A percentile compares a stretch with the other conserved stretches of the same genome.
phyloP scores from a whole-genome alignment of 2,797 vertebrate species.

The Argya squamiceps region DNA sequence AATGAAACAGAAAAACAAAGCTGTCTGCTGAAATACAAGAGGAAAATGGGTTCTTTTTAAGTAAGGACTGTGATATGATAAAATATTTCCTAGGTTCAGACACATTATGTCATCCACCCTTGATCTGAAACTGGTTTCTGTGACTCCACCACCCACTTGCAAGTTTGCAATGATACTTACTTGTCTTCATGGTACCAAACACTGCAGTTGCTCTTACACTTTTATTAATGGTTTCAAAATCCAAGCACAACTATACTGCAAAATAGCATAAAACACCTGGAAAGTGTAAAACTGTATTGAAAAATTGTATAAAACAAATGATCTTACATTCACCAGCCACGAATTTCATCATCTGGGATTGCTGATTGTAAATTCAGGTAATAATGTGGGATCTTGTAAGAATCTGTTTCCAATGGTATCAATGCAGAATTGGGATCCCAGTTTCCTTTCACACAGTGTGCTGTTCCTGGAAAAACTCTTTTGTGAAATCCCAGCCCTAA shows the following conservation, averaged over 20 bases:
- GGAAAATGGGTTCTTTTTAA: background rate
- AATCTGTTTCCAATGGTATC: background rate
- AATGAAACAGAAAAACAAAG: background rate
- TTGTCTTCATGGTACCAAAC: background rate
- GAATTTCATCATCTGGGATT: background rate
- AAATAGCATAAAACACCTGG: background rate
- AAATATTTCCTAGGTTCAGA: background rate
- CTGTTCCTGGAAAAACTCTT: background rate
- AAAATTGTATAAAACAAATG: background rate
- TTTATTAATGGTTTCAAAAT: background rate
- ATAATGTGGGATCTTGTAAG: fast-evolving
- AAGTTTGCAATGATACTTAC: background rate
- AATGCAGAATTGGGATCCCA: background rate
- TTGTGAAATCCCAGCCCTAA: background rate
- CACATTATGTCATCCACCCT: background rate
- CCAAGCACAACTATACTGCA: background rate
- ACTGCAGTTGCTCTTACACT: background rate
- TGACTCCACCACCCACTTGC: background rate
- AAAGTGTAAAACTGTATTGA: background rate
- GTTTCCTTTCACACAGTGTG: background rate
- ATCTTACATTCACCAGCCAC: background rate
- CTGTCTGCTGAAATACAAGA: background rate
- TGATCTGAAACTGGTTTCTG: background rate
- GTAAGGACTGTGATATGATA: background rate
- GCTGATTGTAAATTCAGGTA: background rate